These are phyloP conservation scores for Albula glossodonta DNA, from an alignment of 2,113 vertebrate species.

Conservation along the genomic window DNA sequence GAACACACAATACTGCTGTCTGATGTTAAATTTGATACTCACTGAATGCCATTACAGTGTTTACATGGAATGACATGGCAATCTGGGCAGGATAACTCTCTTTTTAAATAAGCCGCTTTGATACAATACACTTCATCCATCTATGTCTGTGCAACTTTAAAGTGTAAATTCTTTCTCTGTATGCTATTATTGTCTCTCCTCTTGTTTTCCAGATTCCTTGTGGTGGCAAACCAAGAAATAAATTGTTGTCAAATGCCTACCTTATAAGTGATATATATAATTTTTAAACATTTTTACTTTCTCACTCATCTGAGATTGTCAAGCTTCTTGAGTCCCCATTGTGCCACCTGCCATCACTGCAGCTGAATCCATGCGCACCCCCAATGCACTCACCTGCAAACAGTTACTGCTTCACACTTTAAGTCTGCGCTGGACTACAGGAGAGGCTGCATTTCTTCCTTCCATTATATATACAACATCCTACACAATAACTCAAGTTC, in stretches of 20 bases:
- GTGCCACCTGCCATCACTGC: too few relatives aligned
- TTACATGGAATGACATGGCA: conserved; percentile 45
- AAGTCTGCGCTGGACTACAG: too few relatives aligned
- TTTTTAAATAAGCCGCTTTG: conserved; percentile 31
- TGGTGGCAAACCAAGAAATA: not conserved
- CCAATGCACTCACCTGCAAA: too few relatives aligned
- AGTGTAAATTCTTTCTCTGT: not conserved
- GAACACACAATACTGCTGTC: conserved; percentile 41
- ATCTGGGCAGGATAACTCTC: conserved; percentile 46
- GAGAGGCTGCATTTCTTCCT: too few relatives aligned
- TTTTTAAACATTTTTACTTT: not conserved
- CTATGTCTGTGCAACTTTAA: conserved; percentile 16
- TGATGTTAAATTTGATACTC: conserved; percentile 62
- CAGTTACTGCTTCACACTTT: too few relatives aligned
- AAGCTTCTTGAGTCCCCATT: too few relatives aligned
- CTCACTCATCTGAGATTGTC: too few relatives aligned
- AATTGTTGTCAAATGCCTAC: too few relatives aligned
- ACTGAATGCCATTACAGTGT: conserved; percentile 36
- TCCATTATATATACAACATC: too few relatives aligned
- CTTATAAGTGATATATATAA: too few relatives aligned
- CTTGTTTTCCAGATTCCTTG: conserved; percentile 18
- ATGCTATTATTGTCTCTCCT: not conserved
- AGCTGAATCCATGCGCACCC: too few relatives aligned
- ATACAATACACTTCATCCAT: conserved; percentile 20
- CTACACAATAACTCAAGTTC: too few relatives aligned